These are phyloP conservation scores for Ostrea denselamellosa DNA, from an alignment of 1,140 invertebrate species.

Conservation along the genomic window DNA sequence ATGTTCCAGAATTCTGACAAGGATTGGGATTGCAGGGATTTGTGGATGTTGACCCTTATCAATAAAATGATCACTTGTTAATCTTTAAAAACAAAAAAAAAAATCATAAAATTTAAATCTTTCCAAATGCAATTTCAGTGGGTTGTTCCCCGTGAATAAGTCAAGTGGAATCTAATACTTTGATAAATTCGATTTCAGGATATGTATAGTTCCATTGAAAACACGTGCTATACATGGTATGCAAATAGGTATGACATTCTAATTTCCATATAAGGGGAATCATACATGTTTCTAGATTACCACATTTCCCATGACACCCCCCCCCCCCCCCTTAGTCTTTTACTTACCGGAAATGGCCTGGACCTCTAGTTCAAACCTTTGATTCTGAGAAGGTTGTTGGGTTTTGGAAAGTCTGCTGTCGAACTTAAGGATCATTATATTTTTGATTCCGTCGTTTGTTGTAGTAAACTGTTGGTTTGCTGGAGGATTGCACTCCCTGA, in stretches of 20 bases:
- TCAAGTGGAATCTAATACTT: no score
- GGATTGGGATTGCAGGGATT: constrained; percentile 41
- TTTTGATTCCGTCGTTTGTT: background rate
- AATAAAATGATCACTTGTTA: background rate
- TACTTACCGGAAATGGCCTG: background rate
- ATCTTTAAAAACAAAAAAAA: no score
- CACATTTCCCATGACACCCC: no score
- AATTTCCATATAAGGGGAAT: no score
- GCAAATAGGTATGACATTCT: no score
- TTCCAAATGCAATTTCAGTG: no score
- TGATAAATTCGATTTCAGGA: no score
- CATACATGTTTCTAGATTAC: no score
- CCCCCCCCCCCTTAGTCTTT: background rate
- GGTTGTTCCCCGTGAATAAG: no score
- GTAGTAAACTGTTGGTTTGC: constrained; percentile 35
- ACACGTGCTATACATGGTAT: no score
- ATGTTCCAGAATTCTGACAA: constrained; percentile 46
- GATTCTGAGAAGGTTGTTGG: background rate
- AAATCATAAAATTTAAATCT: no score
- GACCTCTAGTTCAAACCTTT: background rate
- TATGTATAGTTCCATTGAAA: no score
- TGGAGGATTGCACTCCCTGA: background rate
- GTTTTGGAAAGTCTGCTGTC: constrained; percentile 13
- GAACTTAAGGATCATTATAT: constrained; percentile 43
- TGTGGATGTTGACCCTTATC: background rate